Percentiles rank a stretch among this genome's conserved stretches.
Conservation (phyloP, 2,888 invertebrate genomes). For the Hemistola chrysoprasaria region DNA sequence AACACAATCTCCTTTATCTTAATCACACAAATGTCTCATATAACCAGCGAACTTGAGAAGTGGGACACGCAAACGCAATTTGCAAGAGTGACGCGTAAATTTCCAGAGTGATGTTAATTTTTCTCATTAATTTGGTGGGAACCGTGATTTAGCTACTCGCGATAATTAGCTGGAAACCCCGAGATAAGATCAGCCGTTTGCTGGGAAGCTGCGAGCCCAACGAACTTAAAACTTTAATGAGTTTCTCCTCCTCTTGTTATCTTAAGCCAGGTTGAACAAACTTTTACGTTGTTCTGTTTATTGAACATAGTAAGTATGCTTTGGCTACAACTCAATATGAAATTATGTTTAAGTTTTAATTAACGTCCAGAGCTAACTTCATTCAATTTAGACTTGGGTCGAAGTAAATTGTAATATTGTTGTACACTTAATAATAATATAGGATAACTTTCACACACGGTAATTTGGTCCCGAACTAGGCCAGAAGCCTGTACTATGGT, state of each 20-base stretch:
- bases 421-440: too few relatives aligned
- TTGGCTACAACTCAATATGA: slow-evolving; percentile 55
- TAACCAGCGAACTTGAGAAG: neutral
- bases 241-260: slow-evolving; percentile 71
- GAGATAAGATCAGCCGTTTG: slow-evolving; percentile 57
- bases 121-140: slow-evolving; percentile 22
- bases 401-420: slow-evolving; percentile 31
- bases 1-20: too few relatives aligned
- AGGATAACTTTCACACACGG: too few relatives aligned
- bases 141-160: slow-evolving; percentile 37
- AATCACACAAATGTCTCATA: too few relatives aligned
- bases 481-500: too few relatives aligned
- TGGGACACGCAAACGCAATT: slow-evolving; percentile 6
- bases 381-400: slow-evolving; percentile 46
- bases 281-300: slow-evolving; percentile 64
- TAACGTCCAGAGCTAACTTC: slow-evolving; percentile 50
- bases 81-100: slow-evolving; percentile 11
- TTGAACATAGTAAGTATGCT: slow-evolving; percentile 54
- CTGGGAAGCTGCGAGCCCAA: slow-evolving; percentile 29
- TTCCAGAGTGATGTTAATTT: slow-evolving; percentile 20
- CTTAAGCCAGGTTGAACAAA: slow-evolving; percentile 59
- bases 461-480: too few relatives aligned
- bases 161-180: slow-evolving; percentile 50
- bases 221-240: slow-evolving; percentile 76
- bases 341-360: slow-evolving; percentile 65